Evolutionary conservation across 2,888 invertebrate species (phyloP).

Genomic region (Chloromyia formosa): DNA sequence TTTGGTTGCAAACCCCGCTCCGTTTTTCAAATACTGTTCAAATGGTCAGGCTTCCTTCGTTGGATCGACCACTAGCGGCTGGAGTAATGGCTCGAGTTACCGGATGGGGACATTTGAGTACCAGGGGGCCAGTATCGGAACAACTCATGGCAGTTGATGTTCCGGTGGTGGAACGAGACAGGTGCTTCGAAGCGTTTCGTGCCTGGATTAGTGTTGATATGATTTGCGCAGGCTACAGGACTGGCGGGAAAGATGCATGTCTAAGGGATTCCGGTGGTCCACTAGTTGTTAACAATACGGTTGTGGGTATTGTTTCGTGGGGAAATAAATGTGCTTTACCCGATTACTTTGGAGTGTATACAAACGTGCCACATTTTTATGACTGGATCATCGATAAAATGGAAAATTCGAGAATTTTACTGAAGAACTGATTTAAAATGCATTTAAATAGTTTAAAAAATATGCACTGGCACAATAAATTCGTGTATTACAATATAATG

Average conservation of each 20-base stretch:
- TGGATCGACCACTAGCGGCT: background rate
- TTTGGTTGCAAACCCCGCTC: constrained; percentile 28
- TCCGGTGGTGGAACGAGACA: constrained; percentile 9
- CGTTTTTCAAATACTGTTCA: constrained; percentile 11
- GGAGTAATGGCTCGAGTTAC: constrained; percentile 11
- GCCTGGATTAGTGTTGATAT: constrained; percentile 12
- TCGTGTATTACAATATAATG: no score
- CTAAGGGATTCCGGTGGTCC: constrained; percentile 37
- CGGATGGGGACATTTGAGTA: constrained; percentile 34
- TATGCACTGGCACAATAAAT: no score
- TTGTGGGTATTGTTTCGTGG: constrained; percentile 39
- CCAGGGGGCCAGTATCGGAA: background rate
- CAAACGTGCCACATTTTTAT: constrained; percentile 15
- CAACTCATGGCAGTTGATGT: constrained; percentile 5
- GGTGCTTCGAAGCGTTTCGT: constrained; percentile 20
- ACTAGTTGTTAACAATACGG: constrained; percentile 8
- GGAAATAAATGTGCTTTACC: constrained; percentile 29
- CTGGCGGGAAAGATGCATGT: constrained; percentile 34
- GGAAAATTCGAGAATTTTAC: background rate
- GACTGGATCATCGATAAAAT: constrained; percentile 22
- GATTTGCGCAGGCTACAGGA: constrained; percentile 29
- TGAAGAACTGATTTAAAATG: no score
- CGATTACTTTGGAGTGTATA: constrained; percentile 32
- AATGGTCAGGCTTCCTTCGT: background rate
- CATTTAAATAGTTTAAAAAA: no score